Evolutionary conservation across 2,888 invertebrate species (phyloP).

Genomic region (Coelopa pilipes): DNA sequence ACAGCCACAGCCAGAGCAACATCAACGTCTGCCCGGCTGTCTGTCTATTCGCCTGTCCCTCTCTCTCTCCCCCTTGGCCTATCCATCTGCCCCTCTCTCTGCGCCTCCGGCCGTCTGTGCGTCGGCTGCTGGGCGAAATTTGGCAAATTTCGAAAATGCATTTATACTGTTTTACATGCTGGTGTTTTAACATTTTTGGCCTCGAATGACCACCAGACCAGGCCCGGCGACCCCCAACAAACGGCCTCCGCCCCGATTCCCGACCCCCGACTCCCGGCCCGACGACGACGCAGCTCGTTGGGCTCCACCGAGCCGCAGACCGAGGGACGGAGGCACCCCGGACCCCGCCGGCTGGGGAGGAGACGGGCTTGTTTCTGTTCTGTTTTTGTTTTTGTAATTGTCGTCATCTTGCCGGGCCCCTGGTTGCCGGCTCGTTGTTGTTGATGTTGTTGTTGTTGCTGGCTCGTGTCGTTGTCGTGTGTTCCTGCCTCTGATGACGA

Average conservation of each 20-base stretch:
- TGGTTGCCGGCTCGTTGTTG: background rate
- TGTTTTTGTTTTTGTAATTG: conserved; percentile 27
- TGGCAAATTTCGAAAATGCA: conserved; percentile 36
- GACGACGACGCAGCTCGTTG: background rate
- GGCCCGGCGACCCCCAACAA: background rate
- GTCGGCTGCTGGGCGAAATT: conserved; percentile 10
- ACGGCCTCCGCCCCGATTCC: background rate
- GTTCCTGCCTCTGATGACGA: conserved; percentile 37
- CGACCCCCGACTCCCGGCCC: background rate
- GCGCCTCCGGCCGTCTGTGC: background rate
- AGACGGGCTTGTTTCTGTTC: conserved; percentile 17
- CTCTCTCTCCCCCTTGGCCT: background rate
- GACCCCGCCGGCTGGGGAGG: background rate
- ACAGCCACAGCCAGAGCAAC: background rate
- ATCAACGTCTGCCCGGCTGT: background rate
- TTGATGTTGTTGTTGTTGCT: background rate
- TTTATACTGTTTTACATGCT: conserved; percentile 32
- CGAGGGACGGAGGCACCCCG: background rate
- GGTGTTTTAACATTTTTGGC: conserved; percentile 23
- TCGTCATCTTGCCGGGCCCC: conserved; percentile 34
- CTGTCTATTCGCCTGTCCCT: background rate
- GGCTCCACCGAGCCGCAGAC: background rate
- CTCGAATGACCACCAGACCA: conserved; percentile 9
- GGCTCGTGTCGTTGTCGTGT: too few relatives aligned
- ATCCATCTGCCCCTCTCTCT: background rate